A percentile compares a stretch with the other conserved stretches of the same genome.
Evolutionary conservation across 2,113 vertebrate genomes (phyloP).

Genomic region (Oplegnathus fasciatus): DNA sequence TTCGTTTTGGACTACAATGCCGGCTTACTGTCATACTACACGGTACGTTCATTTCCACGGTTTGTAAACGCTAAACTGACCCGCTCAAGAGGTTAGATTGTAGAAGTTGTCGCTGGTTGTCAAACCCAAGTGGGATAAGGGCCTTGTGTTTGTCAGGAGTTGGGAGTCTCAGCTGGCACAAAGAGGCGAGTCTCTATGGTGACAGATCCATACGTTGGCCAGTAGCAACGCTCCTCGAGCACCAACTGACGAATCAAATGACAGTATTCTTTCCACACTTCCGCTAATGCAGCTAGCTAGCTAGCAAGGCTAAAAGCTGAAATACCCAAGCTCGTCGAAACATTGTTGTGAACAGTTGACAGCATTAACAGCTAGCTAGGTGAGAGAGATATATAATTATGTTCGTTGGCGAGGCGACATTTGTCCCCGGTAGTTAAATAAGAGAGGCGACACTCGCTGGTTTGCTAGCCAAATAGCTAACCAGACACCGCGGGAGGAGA

Average conservation of each 20-base stretch:
- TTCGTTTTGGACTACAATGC: conserved; percentile 98
- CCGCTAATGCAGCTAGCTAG: conserved; percentile 54
- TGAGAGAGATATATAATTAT: neutral
- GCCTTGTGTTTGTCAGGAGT: conserved; percentile 83
- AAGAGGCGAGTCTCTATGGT: conserved; percentile 60
- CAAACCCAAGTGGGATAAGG: conserved; percentile 38
- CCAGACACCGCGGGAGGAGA: conserved; percentile 5
- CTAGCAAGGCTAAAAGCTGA: conserved; percentile 42
- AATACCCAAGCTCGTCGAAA: neutral
- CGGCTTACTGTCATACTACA: conserved; percentile 96
- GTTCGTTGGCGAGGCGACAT: accelerated
- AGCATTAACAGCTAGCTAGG: neutral
- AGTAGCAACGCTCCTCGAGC: conserved; percentile 41
- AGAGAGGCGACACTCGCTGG: neutral
- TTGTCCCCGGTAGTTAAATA: neutral
- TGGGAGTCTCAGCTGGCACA: conserved; percentile 79
- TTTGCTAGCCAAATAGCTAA: conserved; percentile 8
- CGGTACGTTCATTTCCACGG: conserved; percentile 84
- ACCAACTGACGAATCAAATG: conserved; percentile 70
- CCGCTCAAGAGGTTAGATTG: accelerated
- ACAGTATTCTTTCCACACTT: conserved; percentile 37
- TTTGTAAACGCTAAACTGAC: neutral
- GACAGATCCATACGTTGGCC: conserved; percentile 57
- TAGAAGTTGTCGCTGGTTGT: conserved; percentile 47
- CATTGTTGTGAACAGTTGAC: neutral